Evolutionary conservation across 2,113 vertebrate genomes (phyloP).

Genomic region (Pseudolaguvia tuberculata): DNA sequence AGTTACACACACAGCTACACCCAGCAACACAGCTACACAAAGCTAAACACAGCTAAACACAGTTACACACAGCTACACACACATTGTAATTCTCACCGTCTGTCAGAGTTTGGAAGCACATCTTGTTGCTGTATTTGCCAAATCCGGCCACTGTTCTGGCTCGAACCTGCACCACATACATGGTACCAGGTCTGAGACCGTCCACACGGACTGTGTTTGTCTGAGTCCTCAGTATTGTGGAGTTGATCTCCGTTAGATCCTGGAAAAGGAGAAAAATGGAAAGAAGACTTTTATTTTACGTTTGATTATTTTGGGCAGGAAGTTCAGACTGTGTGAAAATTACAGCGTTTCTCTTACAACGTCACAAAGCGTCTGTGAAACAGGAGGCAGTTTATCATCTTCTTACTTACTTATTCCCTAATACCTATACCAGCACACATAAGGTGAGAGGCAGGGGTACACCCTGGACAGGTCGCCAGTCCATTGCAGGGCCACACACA

Average conservation of each 20-base stretch:
- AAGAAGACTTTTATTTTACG: background rate
- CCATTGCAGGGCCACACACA: no score
- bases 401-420: no score
- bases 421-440: no score
- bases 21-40: no score
- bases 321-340: background rate
- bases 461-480: no score
- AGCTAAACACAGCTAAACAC: background rate
- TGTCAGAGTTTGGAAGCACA: constrained; percentile 98
- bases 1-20: no score
- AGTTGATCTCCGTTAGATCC: constrained; percentile 94
- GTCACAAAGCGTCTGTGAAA: no score
- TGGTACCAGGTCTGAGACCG: constrained; percentile 81
- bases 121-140: constrained; percentile 98
- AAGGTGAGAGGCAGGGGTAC: no score
- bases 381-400: no score
- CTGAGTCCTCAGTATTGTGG: constrained; percentile 88
- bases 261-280: constrained; percentile 49
- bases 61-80: constrained; percentile 14
- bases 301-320: background rate
- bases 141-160: constrained; percentile 94
- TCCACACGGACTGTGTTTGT: constrained; percentile 90
- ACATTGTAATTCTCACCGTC: constrained; percentile 78
- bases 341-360: background rate
- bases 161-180: constrained; percentile 95